A percentile compares a stretch with the other conserved stretches of the same genome.
phyloP scores from a whole-genome alignment of 2,888 invertebrate genomes.

The Drosophila nr. perissopoda region DNA sequence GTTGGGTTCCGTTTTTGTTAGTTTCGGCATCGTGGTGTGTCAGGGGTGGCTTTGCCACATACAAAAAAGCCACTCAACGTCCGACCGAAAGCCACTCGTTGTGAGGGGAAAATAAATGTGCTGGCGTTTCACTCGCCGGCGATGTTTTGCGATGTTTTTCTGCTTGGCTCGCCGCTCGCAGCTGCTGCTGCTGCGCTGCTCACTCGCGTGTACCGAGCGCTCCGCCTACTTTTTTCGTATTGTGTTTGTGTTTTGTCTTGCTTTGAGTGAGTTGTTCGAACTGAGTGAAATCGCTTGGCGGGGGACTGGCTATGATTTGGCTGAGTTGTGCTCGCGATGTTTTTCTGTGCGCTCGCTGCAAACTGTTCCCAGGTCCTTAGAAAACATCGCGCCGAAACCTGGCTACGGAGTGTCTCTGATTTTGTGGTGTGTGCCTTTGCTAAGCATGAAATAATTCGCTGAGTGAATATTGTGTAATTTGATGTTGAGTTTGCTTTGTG shows the following conservation, averaged over 20 bases:
- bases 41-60: conserved; percentile 32
- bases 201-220: conserved; percentile 52
- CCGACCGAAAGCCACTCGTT: conserved; percentile 22
- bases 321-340: conserved; percentile 24
- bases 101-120: conserved; percentile 40
- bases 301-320: conserved; percentile 39
- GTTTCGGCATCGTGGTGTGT: background rate
- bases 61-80: conserved; percentile 12
- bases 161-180: conserved; percentile 20
- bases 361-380: conserved; percentile 71
- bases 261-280: conserved; percentile 49
- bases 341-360: conserved; percentile 10
- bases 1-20: conserved; percentile 50
- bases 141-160: conserved; percentile 69
- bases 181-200: conserved; percentile 46
- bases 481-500: background rate
- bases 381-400: conserved; percentile 41
- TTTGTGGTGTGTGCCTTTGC: conserved; percentile 44
- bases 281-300: conserved; percentile 37
- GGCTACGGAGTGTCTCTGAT: conserved; percentile 33
- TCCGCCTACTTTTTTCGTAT: conserved; percentile 78
- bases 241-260: conserved; percentile 32
- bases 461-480: conserved; percentile 9
- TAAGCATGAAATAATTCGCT: conserved; percentile 11
- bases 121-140: conserved; percentile 62